Evolutionary conservation across 1,140 invertebrate genomes (phyloP), one percentile per base, ranked within the genome.

Genomic region (Campoletis sonorensis): DNA sequence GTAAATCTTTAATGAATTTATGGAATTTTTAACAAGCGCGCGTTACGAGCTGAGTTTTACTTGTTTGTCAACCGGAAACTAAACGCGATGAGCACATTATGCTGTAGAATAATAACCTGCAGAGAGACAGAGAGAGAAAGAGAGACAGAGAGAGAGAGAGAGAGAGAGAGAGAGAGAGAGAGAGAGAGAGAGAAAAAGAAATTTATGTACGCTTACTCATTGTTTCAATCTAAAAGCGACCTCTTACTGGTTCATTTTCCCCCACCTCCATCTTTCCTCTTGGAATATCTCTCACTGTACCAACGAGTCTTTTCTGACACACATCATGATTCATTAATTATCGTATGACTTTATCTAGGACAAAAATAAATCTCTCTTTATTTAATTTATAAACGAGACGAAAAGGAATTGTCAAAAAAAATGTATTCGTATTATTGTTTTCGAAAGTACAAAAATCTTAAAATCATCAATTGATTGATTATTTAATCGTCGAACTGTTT

Each of bases 311-410:
- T 27, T 15, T 67, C 51, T 16, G 49, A 64, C 75, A 64, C 30
- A 33, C 51, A 61, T 27, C 33, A 30, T 77, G 75, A 77, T 61
- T 77, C 75, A 77, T 77, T 77, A 77, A 64, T 77, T 77, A 77
- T 54, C 18, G 51, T 64, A 40, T 16, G 51, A 77, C 26, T 58
- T 27, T 64, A 77, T 4, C 13, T 37, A 40, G 54, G 54, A 77
- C 54, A 64, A 54, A 58, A 77, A 77, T 77, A 64, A 77, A 77
- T 77, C 75, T 13, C 26, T 7, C 40, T 27, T 13, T n/a, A n/a
- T n/a, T n/a, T 67, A 11, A 64, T 45, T 45, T 13, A 13, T 45
- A 8, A 45, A 45, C 40, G 11, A 45, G 5, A 10, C 11, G 1
- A 45, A 10, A 13, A 3, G 7, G 11, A 45, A 45, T 45, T 45